A percentile compares a stretch with the other conserved stretches of the same genome.
These are phyloP conservation scores for Sebastes variabilis DNA, from an alignment of 2,797 vertebrate species.

Conservation along the genomic window DNA sequence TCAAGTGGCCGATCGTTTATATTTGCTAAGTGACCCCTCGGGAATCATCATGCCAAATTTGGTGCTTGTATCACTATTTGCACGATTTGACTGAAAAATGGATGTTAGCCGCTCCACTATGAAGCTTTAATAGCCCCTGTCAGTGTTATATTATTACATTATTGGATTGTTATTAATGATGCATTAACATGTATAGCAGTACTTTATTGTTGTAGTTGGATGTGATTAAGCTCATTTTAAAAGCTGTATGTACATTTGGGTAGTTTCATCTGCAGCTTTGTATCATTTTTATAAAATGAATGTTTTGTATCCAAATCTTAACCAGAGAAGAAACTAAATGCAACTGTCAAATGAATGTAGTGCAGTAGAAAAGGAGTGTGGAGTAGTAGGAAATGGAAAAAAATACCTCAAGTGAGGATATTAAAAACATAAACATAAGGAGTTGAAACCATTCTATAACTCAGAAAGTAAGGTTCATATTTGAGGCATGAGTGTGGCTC, in stretches of 20 bases:
- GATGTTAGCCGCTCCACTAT: no score
- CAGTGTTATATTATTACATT: no score
- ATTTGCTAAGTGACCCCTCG: no score
- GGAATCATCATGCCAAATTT: no score
- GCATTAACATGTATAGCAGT: no score
- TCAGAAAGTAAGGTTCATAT: neutral
- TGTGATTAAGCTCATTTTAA: neutral
- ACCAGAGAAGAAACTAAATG: neutral
- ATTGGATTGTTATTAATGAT: no score
- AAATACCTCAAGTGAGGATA: no score
- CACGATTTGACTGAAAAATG: no score
- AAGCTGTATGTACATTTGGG: neutral
- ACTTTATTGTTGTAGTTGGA: no score
- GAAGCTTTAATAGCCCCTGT: no score
- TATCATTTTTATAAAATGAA: neutral
- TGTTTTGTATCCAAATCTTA: neutral
- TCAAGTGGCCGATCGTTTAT: no score
- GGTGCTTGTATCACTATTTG: no score
- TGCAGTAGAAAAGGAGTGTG: neutral
- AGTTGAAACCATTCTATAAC: neutral
- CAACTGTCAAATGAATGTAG: neutral
- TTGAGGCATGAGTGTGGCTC: neutral
- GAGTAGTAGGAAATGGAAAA: neutral
- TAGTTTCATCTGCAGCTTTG: neutral
- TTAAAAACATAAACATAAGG: neutral